These are phyloP conservation scores for Tautogolabrus adspersus DNA, from an alignment of 2,113 vertebrate species.

Conservation along the genomic window DNA sequence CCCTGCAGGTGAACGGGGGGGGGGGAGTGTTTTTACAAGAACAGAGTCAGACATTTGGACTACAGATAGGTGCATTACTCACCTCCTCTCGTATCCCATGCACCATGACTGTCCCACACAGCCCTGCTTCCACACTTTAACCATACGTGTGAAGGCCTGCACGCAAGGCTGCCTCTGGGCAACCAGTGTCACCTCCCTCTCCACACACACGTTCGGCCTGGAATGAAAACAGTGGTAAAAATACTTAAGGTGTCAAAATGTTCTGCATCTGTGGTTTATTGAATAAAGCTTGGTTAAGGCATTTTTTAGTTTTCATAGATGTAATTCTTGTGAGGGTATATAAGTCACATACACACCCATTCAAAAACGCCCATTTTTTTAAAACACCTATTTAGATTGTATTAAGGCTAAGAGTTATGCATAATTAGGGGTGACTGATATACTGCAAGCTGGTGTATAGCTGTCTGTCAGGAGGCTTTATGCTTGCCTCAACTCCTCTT, in stretches of 20 bases:
- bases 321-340: conserved; percentile 34
- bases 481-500: too few relatives aligned
- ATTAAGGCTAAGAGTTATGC: too few relatives aligned
- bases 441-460: too few relatives aligned
- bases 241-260: conserved; percentile 62
- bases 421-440: too few relatives aligned
- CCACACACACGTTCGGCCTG: conserved; percentile 92
- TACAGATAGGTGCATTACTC: conserved; percentile 57
- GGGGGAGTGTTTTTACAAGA: conserved; percentile 34
- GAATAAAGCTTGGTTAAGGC: neutral
- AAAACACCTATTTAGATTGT: too few relatives aligned
- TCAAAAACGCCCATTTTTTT: too few relatives aligned
- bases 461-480: too few relatives aligned
- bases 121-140: conserved; percentile 89
- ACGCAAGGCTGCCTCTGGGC: conserved; percentile 89
- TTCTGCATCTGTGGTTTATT: conserved; percentile 27
- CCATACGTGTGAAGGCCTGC: conserved; percentile 84
- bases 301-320: conserved; percentile 7
- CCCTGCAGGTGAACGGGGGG: conserved; percentile 42
- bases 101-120: conserved; percentile 89
- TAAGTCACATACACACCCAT: too few relatives aligned
- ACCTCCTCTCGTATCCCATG: conserved; percentile 89
- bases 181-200: conserved; percentile 86
- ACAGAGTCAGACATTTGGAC: conserved; percentile 21
- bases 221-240: conserved; percentile 28